A percentile compares a stretch with the other conserved stretches of the same genome.
Evolutionary conservation across 2,888 invertebrate species (phyloP).

Genomic region (Pediacus dermestoides): DNA sequence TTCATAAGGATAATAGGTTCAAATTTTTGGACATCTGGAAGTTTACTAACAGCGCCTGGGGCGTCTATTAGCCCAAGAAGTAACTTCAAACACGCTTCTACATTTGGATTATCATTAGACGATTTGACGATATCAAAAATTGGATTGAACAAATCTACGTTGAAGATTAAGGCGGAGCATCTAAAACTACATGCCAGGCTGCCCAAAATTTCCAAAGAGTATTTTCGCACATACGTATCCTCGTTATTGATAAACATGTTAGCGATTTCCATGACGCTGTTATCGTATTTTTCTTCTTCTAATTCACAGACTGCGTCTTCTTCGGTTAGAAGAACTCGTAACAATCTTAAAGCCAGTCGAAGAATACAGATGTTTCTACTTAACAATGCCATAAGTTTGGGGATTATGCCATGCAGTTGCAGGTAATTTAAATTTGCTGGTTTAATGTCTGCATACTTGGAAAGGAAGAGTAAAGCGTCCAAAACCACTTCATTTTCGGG

Average conservation of each 20-base stretch:
- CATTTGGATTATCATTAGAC: slow-evolving; percentile 22
- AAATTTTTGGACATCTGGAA: slow-evolving; percentile 30
- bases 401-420: slow-evolving; percentile 31
- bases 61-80: slow-evolving; percentile 31
- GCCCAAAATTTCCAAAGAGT: slow-evolving; percentile 31
- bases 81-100: slow-evolving; percentile 30
- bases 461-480: slow-evolving; percentile 37
- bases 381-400: slow-evolving; percentile 30
- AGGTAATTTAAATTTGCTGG: slow-evolving; percentile 32
- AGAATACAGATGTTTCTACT: slow-evolving; percentile 36
- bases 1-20: slow-evolving; percentile 26
- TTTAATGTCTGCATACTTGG: slow-evolving; percentile 37
- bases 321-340: slow-evolving; percentile 29
- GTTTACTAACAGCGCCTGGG: slow-evolving; percentile 27
- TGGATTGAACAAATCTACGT: slow-evolving; percentile 30
- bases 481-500: slow-evolving; percentile 35
- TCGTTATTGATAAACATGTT: slow-evolving; percentile 31
- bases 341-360: slow-evolving; percentile 31
- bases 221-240: slow-evolving; percentile 32
- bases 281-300: slow-evolving; percentile 35
- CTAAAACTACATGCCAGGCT: slow-evolving; percentile 30
- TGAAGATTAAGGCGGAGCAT: slow-evolving; percentile 31
- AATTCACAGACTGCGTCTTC: slow-evolving; percentile 33
- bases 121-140: slow-evolving; percentile 31
- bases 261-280: slow-evolving; percentile 31